Evolutionary conservation across 2,888 invertebrate genomes (phyloP).

Genomic region (Cephus sareptanus): DNA sequence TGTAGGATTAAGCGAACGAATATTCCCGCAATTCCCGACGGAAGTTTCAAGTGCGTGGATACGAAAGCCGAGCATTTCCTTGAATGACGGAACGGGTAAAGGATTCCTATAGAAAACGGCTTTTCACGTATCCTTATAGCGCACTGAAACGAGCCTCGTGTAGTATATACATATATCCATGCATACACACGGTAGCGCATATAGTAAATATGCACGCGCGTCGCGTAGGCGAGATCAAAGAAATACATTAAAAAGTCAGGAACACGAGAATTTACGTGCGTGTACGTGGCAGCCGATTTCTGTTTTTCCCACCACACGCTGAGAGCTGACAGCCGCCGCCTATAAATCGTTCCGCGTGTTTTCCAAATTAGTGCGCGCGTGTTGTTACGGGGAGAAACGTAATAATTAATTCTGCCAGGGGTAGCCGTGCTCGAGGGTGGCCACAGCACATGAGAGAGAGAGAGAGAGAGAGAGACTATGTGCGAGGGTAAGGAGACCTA

Average conservation of each 20-base stretch:
- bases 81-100: not conserved
- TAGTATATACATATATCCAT: not conserved
- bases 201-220: not conserved
- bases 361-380: constrained; percentile 29
- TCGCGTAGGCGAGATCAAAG: constrained; percentile 23
- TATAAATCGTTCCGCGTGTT: constrained; percentile 25
- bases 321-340: constrained; percentile 9
- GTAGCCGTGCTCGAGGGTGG: not conserved
- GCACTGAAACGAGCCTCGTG: not conserved
- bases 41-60: not conserved
- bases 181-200: not conserved
- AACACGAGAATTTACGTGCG: constrained; percentile 2
- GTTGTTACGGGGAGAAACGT: constrained; percentile 27
- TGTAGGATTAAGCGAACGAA: not conserved
- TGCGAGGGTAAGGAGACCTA: not conserved
- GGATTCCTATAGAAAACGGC: not conserved
- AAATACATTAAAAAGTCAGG: constrained; percentile 18
- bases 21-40: not conserved
- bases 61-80: not conserved
- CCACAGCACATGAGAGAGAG: not conserved
- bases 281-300: constrained; percentile 9
- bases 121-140: not conserved
- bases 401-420: constrained; percentile 33
- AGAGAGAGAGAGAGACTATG: too few species aligned
- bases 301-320: not conserved